Base-by-base conservation (phyloP, 1,140 invertebrate species). In the Glossosoma conforme region DNA sequence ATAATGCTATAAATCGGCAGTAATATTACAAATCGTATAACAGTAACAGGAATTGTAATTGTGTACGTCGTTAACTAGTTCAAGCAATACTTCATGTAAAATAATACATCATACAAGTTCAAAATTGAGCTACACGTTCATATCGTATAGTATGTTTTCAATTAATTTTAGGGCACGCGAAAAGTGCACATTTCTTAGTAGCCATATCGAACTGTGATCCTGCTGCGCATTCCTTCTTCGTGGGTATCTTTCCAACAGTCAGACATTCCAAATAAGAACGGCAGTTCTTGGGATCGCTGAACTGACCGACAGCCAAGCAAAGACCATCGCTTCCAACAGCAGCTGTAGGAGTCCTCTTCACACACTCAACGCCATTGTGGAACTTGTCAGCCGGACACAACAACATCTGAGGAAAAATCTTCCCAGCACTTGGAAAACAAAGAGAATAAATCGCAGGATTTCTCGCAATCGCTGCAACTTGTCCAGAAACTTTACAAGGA, bases 401-500 rank as follows among this genome's bases (percentile, higher is more conserved):
- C 28, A 41, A 57, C 17, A 52, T 13, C 18, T 49, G 38, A 3
- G 55, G 49, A 9, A 25, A 36, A 2, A 20, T 10, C 14, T 42
- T 14, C 1, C 2, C 15, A 1, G 11, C n/a, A 3, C 11, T 49
- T 10, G 28, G 41, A 28, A 68, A 62, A 54, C 69, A 72, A 9
- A 69, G 62, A 37, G 68, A 72, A 51, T 68, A 72, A 8, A 72
- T 60, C 43, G 64, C 65, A 2, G 62, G 51, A 40, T 69, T 68
- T 15, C 44, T 62, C 24, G 64, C 62, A 62, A 68, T 65, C 11
- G 61, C 30, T 0, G 61, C 65, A 22, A 60, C 63, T 43, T 64
- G 60, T 4, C 66, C 66, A n/a, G 59, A 60, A 14, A 50, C 42
- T 9, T 53, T 56, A 35, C 69, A 71, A 6, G 49, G 44, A n/a